Percentiles rank a stretch among this genome's conserved stretches.
Evolutionary conservation across 2,797 vertebrate species (phyloP).

Genomic region (Acanthurus tractus): DNA sequence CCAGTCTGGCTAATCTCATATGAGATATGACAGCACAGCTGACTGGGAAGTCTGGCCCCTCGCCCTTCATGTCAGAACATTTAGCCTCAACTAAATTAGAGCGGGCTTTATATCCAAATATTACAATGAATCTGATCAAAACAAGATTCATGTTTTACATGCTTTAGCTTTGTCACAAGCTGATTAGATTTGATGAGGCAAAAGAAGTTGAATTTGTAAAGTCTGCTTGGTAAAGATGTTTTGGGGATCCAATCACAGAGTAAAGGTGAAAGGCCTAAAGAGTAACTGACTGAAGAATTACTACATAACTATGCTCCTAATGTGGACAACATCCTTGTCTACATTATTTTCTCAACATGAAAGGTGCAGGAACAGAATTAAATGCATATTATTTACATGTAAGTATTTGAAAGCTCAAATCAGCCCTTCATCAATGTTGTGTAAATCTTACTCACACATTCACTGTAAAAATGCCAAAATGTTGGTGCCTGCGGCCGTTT

Average conservation of each 20-base stretch:
- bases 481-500: conserved; percentile 7
- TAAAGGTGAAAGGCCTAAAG: conserved; percentile 3
- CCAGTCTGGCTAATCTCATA: conserved; percentile 96
- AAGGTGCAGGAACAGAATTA: background rate
- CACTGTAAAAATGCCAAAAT: conserved; percentile 18
- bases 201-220: conserved; percentile 26
- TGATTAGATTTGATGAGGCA: conserved; percentile 18
- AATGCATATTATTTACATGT: background rate
- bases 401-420: conserved; percentile 14
- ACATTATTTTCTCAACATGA: background rate
- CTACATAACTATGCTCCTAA: background rate
- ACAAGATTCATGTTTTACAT: conserved; percentile 41
- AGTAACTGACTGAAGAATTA: conserved; percentile 9
- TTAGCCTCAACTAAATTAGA: conserved; percentile 36
- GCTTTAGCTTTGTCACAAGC: conserved; percentile 30
- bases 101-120: conserved; percentile 31
- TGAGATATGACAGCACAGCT: conserved; percentile 71
- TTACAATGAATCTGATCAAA: conserved; percentile 36
- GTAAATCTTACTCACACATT: conserved; percentile 17
- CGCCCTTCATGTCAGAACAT: conserved; percentile 21
- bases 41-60: conserved; percentile 1
- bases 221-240: conserved; percentile 26
- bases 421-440: conserved; percentile 16
- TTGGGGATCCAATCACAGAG: conserved; percentile 17
- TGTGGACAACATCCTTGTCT: background rate